Conservation (phyloP, 2,888 invertebrate genomes). For the Carterocephalus palaemon region DNA sequence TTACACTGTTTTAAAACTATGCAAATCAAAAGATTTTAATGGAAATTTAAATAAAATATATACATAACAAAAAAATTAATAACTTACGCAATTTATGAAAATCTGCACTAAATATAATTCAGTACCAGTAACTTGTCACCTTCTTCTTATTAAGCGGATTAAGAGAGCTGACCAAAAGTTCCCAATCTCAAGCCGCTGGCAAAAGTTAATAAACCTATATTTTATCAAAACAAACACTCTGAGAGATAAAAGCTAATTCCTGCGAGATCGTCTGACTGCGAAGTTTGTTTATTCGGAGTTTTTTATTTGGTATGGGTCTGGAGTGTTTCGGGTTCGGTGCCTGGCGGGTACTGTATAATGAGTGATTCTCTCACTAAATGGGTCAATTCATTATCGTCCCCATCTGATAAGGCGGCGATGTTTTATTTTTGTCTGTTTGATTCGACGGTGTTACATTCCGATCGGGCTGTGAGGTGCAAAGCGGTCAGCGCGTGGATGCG, state of each 20-base stretch:
- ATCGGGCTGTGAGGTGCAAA: conserved; percentile 37
- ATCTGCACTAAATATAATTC: too few species aligned
- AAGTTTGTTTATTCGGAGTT: too few species aligned
- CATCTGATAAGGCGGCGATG: conserved; percentile 60
- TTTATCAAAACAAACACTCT: conserved; percentile 30
- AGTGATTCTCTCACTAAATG: conserved; percentile 71
- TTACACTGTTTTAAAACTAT: too few species aligned
- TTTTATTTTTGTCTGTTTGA: conserved; percentile 51
- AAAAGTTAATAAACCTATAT: conserved; percentile 28
- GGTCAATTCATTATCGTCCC: conserved; percentile 73
- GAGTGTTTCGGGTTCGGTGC: conserved; percentile 4
- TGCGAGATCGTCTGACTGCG: too few species aligned
- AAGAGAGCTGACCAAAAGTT: not conserved
- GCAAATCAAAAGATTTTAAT: too few species aligned
- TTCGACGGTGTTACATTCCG: conserved; percentile 59
- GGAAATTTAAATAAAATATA: too few species aligned
- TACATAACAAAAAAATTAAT: too few species aligned
- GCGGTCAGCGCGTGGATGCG: conserved; percentile 39
- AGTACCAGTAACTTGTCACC: too few species aligned
- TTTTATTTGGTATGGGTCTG: not conserved
- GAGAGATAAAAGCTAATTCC: conserved; percentile 20
- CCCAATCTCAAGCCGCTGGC: not conserved
- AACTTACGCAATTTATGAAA: too few species aligned
- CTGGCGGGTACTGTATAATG: conserved; percentile 38
- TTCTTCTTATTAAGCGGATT: not conserved